A percentile compares a stretch with the other conserved stretches of the same genome.
phyloP scores from a whole-genome alignment of 2,113 vertebrate species.

The Cyprinodon brontotheroides region DNA sequence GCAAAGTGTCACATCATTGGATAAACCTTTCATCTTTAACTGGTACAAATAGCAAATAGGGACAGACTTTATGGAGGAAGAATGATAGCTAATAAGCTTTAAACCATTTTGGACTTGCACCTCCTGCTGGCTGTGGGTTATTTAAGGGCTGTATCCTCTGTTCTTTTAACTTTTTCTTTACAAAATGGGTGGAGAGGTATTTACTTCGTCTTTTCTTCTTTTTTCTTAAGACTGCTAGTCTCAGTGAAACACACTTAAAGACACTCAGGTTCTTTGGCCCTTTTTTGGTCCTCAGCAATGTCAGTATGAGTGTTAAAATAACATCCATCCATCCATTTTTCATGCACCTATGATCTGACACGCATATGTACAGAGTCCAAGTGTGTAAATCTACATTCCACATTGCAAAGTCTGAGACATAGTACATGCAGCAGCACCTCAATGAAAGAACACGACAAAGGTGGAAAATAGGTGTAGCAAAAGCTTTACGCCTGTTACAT shows the following conservation, averaged over 20 bases:
- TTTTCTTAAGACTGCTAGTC: conserved; percentile 10
- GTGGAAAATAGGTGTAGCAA: too few species aligned
- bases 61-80: conserved; percentile 63
- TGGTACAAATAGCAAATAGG: conserved; percentile 29
- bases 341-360: too few species aligned
- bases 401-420: too few species aligned
- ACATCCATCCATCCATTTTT: too few species aligned
- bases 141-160: conserved; percentile 78
- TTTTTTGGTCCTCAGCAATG: conserved; percentile 62
- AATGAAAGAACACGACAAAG: too few species aligned
- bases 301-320: conserved; percentile 5
- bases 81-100: conserved; percentile 75
- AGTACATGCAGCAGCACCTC: too few species aligned
- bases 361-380: too few species aligned
- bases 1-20: background rate
- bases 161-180: conserved; percentile 72
- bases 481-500: too few species aligned
- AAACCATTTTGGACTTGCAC: conserved; percentile 61
- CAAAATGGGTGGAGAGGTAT: conserved; percentile 55
- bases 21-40: conserved; percentile 25
- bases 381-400: too few species aligned
- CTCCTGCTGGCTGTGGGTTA: conserved; percentile 79
- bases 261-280: conserved; percentile 54
- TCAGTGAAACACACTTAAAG: conserved; percentile 20
- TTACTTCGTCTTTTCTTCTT: conserved; percentile 31